phyloP scores from a whole-genome alignment of 2,797 vertebrate species.

The Acridotheres tristis region DNA sequence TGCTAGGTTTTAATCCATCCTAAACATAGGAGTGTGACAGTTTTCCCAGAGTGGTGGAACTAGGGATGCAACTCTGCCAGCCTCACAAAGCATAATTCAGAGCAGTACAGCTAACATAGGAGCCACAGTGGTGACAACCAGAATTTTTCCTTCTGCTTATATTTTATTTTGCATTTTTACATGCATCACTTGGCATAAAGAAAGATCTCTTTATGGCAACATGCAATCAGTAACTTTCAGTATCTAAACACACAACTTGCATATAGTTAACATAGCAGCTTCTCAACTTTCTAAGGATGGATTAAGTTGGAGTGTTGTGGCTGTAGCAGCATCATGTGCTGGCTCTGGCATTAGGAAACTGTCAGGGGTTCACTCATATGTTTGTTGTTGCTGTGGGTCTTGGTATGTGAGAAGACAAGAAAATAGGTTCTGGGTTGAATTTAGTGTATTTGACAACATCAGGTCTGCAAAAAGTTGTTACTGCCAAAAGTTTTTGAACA shows the following conservation, averaged over 20 bases:
- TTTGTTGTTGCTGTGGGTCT: not conserved
- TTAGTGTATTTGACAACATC: not conserved
- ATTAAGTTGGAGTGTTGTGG: not conserved
- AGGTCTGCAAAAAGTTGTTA: not conserved
- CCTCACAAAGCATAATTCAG: not conserved
- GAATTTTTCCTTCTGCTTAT: not conserved
- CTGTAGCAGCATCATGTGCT: not conserved
- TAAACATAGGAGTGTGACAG: not conserved
- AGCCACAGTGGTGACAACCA: not conserved
- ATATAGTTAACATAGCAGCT: not conserved
- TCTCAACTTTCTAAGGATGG: not conserved
- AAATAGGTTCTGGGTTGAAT: not conserved
- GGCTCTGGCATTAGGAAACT: not conserved
- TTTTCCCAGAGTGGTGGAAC: not conserved
- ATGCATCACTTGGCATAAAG: not conserved
- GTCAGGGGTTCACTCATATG: not conserved
- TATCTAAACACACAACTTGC: not conserved
- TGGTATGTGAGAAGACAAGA: not conserved
- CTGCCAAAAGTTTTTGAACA: not conserved
- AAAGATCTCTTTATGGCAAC: not conserved
- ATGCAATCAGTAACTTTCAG: not conserved
- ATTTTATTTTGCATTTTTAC: not conserved
- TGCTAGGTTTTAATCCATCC: not conserved
- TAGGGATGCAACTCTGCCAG: not conserved
- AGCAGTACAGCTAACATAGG: not conserved